Evolutionary conservation across 2,888 invertebrate species (phyloP), one percentile per base, ranked within the genome.

Genomic region (Leptogaster cylindrica): DNA sequence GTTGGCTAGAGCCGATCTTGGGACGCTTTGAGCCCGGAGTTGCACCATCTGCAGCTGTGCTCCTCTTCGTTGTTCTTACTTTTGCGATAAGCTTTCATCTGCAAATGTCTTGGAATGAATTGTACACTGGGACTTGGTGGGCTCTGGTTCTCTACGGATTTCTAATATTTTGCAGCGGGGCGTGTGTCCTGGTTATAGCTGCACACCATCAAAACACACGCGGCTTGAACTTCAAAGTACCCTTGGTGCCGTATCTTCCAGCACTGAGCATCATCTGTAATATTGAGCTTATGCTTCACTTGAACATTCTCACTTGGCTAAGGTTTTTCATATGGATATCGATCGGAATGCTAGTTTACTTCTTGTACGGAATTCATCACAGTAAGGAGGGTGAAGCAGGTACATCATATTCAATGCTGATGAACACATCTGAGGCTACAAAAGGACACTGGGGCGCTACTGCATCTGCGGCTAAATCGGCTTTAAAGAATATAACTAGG

Each of bases 291-390:
- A 93, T 94, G 91, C 87, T 91, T 27, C 91, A 92, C 74, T 82
- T 94, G 63, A 91, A 91, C 71, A 84, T 87, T 0, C 80, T 92
- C 16, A 93, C 93, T 0, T 94, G 93, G 93, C 82, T 92, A 3
- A 84, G 93, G 36, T 93, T 94, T 77, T 86, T 91, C 73, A 88
- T 92, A 48, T 94, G 94, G 94, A 92, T 94, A 85, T 85, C 89
- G 44, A 78, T 93, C 67, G 93, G 93, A 87, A 79, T 93, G 77
- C 81, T 92, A 23, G 86, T 93, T 4, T 93, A 93, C 78, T 92
- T 93, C 80, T 81, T 91, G 1, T 93, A 93, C 77, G 93, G 93
- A 3, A 91, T 93, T 69, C 90, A 91, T 76, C 89, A 93, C 78
- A 93, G 93, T 79, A 91, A 91, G 78, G 87, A 92, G 73, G 89